phyloP scores from a whole-genome alignment of 2,888 invertebrate species.

The Cheilosia pagana region DNA sequence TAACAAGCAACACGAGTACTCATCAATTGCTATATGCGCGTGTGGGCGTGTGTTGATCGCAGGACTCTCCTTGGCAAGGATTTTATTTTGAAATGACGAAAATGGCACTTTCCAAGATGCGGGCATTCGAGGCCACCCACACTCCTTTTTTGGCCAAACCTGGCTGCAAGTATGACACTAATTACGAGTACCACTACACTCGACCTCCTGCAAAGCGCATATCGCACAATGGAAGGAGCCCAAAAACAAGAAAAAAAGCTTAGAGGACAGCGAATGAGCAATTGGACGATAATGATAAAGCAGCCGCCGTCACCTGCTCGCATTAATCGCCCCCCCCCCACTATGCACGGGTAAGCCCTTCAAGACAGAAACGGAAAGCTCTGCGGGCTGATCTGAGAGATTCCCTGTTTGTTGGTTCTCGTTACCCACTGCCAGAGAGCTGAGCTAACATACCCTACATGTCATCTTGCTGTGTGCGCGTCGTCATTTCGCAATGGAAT shows the following conservation, averaged over 20 bases:
- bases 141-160: conserved; percentile 43
- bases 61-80: conserved; percentile 12
- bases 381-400: conserved; percentile 11
- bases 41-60: not conserved
- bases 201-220: conserved; percentile 39
- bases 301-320: not conserved
- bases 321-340: conserved; percentile 21
- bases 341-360: not conserved
- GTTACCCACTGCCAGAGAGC: conserved; percentile 40
- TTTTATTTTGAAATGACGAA: conserved; percentile 28
- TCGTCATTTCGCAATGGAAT: conserved; percentile 8
- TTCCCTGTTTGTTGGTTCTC: conserved; percentile 38
- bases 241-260: conserved; percentile 25
- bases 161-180: not conserved
- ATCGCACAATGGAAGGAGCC: conserved; percentile 11
- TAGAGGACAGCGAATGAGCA: conserved; percentile 42
- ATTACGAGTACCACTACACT: not conserved
- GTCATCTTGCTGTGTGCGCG: not conserved
- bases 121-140: conserved; percentile 32
- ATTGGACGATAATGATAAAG: conserved; percentile 46
- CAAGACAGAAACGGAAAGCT: conserved; percentile 38
- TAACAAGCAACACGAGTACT: not conserved
- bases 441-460: conserved; percentile 45
- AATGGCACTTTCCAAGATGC: conserved; percentile 23
- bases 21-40: too few species aligned